Evolutionary conservation across 2,113 vertebrate genomes (phyloP).

Genomic region (Grus americana): DNA sequence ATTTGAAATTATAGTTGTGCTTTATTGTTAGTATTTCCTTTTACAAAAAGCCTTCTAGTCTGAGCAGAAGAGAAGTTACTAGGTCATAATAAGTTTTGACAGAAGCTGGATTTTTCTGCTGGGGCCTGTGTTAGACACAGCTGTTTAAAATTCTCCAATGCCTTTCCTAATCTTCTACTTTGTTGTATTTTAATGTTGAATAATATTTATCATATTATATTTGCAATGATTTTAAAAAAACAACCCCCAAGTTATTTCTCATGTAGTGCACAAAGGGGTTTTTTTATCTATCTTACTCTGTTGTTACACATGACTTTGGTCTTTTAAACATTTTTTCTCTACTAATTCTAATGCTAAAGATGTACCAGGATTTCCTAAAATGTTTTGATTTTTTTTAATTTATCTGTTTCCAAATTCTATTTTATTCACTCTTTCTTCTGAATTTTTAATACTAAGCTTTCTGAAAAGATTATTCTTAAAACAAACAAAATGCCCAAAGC

Average conservation of each 20-base stretch:
- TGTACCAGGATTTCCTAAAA: background rate
- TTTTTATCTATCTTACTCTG: background rate
- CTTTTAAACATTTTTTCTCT: background rate
- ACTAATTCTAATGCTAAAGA: background rate
- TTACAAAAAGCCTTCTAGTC: background rate
- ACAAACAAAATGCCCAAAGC: background rate
- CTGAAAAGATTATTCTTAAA: background rate
- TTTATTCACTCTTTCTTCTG: background rate
- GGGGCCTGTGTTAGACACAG: background rate
- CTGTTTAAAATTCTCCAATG: background rate
- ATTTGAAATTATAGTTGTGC: background rate
- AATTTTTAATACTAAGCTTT: background rate
- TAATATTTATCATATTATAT: background rate
- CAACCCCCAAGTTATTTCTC: background rate
- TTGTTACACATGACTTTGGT: background rate
- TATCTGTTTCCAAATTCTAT: background rate
- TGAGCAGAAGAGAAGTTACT: background rate
- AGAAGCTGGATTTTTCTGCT: background rate
- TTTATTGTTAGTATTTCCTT: conserved; percentile 7
- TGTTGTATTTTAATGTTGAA: background rate
- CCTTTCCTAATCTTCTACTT: background rate
- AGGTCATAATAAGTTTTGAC: background rate
- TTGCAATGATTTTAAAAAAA: background rate
- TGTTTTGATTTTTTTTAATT: background rate
- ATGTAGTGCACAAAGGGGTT: background rate